These are phyloP conservation scores for Caranx ignobilis DNA, from an alignment of 2,113 vertebrate species.

Conservation along the genomic window DNA sequence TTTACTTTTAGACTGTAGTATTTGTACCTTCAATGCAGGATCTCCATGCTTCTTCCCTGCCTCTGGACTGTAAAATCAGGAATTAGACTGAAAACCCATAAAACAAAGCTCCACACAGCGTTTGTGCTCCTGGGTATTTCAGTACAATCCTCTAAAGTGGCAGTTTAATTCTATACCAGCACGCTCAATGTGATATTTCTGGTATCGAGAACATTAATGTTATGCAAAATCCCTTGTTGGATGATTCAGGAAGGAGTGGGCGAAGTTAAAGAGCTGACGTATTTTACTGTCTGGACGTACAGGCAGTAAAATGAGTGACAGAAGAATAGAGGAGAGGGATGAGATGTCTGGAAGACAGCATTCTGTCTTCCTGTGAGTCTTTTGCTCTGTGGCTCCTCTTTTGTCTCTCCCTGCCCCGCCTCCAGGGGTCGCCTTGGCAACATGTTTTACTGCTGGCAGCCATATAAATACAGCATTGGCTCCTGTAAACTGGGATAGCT, in stretches of 20 bases:
- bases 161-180: neutral
- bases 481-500: conserved; percentile 56
- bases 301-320: conserved; percentile 47
- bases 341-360: conserved; percentile 40
- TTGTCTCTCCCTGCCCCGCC: conserved; percentile 67
- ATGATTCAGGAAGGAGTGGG: neutral
- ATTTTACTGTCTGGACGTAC: neutral
- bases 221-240: neutral
- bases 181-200: neutral
- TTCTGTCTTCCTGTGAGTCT: conserved; percentile 35
- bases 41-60: neutral
- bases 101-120: neutral
- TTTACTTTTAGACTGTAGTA: neutral
- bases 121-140: neutral
- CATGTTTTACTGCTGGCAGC: conserved; percentile 73
- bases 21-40: neutral
- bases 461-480: conserved; percentile 63
- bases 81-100: conserved; percentile 7
- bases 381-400: conserved; percentile 38
- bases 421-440: conserved; percentile 74
- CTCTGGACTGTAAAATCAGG: neutral
- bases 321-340: conserved; percentile 32
- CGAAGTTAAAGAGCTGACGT: neutral
- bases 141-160: neutral
- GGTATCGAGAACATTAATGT: neutral